Conservation (phyloP, 2,113 vertebrate species). For the Megaptera novaeangliae region DNA sequence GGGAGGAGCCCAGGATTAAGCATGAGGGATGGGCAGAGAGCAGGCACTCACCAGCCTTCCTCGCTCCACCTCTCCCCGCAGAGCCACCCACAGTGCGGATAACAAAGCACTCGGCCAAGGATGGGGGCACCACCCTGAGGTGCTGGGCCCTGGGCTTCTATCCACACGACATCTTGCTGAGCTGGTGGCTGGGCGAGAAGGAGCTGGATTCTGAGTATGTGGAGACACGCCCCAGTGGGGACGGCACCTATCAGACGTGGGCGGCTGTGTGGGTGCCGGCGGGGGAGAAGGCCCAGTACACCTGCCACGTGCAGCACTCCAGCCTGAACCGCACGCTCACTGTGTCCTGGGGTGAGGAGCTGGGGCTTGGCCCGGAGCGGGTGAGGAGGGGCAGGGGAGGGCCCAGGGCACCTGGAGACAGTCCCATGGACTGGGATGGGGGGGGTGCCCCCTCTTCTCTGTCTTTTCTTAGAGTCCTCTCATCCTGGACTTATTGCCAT, state of each 20-base stretch:
- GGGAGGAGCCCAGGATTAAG: neutral
- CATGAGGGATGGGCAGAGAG: neutral
- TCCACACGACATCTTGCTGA: neutral
- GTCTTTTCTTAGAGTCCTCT: neutral
- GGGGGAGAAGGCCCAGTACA: neutral
- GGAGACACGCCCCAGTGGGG: neutral
- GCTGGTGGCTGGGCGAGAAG: constrained; percentile 33
- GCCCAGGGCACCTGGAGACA: neutral
- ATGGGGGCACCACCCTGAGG: neutral
- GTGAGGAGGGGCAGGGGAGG: too few relatives aligned
- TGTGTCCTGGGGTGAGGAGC: constrained; percentile 36
- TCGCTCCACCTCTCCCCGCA: neutral
- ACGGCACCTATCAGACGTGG: constrained; percentile 21
- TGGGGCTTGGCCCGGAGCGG: neutral
- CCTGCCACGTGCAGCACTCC: neutral
- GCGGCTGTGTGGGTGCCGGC: neutral
- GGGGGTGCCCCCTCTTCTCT: neutral
- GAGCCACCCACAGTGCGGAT: neutral
- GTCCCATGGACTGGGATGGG: neutral
- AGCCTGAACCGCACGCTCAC: neutral
- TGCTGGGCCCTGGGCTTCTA: constrained; percentile 46
- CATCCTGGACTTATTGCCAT: neutral
- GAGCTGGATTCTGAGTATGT: neutral
- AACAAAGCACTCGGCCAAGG: neutral
- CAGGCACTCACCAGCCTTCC: neutral